Evolutionary conservation across 64 coral and sea anemone genomes (phyloP).

Genomic region (Stichodactyla mertensii): DNA sequence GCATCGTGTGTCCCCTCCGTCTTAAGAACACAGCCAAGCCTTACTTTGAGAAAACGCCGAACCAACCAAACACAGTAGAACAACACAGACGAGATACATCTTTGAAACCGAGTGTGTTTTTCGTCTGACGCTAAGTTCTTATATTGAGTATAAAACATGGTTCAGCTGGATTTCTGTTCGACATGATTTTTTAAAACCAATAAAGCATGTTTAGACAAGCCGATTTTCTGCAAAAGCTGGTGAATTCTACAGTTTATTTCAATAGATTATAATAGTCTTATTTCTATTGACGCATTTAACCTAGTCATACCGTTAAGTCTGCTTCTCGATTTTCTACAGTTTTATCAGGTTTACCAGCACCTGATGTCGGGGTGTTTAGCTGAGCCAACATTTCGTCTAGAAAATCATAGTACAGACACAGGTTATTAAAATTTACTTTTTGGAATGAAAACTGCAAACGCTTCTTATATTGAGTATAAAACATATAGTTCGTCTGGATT

Average conservation of each 20-base stretch:
- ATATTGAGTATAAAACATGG: not conserved
- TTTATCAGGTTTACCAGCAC: not conserved
- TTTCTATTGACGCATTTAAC: too few species aligned
- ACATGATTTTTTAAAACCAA: not conserved
- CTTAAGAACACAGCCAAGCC: too few species aligned
- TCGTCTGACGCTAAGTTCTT: not conserved
- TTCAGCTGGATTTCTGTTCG: not conserved
- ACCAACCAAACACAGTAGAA: not conserved
- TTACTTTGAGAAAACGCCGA: not conserved
- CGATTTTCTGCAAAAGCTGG: not conserved
- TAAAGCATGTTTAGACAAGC: not conserved
- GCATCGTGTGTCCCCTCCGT: not conserved
- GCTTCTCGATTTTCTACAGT: not conserved
- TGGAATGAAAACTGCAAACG: not conserved
- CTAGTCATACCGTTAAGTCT: too few species aligned
- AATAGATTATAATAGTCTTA: too few species aligned
- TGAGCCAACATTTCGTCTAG: not conserved
- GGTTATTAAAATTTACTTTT: not conserved
- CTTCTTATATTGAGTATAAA: not conserved
- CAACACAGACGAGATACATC: not conserved
- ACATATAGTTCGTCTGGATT: not conserved
- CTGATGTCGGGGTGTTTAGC: not conserved
- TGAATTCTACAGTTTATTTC: not conserved
- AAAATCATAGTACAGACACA: not conserved
- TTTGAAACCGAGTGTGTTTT: not conserved